A percentile compares a stretch with the other conserved stretches of the same genome.
Conservation (phyloP, 1,140 invertebrate genomes). For the Bombus balteatus region DNA sequence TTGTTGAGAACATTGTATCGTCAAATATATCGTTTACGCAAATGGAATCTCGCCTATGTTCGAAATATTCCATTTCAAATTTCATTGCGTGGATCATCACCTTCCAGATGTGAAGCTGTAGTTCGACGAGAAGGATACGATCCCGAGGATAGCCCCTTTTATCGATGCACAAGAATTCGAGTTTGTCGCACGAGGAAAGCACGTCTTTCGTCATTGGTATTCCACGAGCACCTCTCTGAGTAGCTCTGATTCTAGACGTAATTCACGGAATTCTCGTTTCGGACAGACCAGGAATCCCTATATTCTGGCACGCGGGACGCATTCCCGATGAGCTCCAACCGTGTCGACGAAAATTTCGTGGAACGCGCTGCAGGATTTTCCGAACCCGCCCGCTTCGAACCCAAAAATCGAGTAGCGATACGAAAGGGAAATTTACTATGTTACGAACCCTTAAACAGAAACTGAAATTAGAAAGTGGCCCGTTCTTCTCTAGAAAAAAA, state of each 20-base stretch:
- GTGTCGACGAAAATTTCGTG: constrained; percentile 52
- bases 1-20: not conserved
- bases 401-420: not conserved
- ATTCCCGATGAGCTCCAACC: constrained; percentile 51
- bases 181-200: constrained; percentile 22
- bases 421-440: constrained; percentile 10
- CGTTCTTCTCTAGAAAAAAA: not conserved
- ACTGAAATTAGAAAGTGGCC: not conserved
- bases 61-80: not conserved
- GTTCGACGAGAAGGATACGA: not conserved
- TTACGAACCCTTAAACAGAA: too few species aligned
- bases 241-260: constrained; percentile 69
- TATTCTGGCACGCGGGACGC: constrained; percentile 40
- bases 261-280: constrained; percentile 66
- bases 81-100: not conserved
- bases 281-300: constrained; percentile 58
- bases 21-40: not conserved
- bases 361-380: constrained; percentile 55
- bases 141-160: not conserved
- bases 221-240: constrained; percentile 48
- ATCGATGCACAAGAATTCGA: not conserved
- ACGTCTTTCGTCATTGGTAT: constrained; percentile 54
- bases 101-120: not conserved
- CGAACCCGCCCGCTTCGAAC: not conserved
- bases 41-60: not conserved